phyloP scores from a whole-genome alignment of 2,888 invertebrate species.

The Protodeltote pygarga region DNA sequence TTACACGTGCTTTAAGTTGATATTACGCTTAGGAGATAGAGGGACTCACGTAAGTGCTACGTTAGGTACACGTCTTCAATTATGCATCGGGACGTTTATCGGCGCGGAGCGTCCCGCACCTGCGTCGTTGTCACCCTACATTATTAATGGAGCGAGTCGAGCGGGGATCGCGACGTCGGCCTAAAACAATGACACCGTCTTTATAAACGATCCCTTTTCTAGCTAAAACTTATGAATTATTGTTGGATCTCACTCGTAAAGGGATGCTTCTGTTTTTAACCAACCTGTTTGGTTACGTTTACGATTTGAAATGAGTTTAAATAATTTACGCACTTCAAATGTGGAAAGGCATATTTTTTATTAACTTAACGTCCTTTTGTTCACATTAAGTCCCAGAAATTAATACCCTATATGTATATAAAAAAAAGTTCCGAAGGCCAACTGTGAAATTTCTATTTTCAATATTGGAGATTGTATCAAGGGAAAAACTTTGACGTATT shows the following conservation, averaged over 20 bases:
- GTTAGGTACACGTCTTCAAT: slow-evolving; percentile 77
- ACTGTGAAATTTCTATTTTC: slow-evolving; percentile 49
- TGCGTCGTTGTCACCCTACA: slow-evolving; percentile 81
- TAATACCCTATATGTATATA: too few species aligned
- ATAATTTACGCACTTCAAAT: slow-evolving; percentile 4
- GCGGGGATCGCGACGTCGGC: slow-evolving; percentile 46
- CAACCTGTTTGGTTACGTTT: slow-evolving; percentile 13
- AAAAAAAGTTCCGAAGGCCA: slow-evolving; percentile 27
- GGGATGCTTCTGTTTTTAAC: slow-evolving; percentile 48
- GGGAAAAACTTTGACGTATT: slow-evolving; percentile 64
- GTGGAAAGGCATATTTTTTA: too few species aligned
- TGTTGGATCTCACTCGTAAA: slow-evolving; percentile 41
- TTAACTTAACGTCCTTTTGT: too few species aligned
- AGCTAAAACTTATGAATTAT: slow-evolving; percentile 60
- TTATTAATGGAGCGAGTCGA: slow-evolving; percentile 75
- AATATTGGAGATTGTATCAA: slow-evolving; percentile 62
- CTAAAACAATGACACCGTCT: slow-evolving; percentile 62
- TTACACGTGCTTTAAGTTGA: slow-evolving; percentile 61
- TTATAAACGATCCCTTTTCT: slow-evolving; percentile 60
- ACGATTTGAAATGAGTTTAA: too few species aligned
- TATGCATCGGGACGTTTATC: slow-evolving; percentile 83
- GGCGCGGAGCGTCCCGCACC: slow-evolving; percentile 68
- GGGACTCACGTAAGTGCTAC: slow-evolving; percentile 63
- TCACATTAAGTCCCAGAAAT: slow-evolving; percentile 26
- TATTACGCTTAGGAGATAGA: slow-evolving; percentile 57